Evolutionary conservation across 2,888 invertebrate genomes (phyloP).

Genomic region (Zygothrica quintamaculata): DNA sequence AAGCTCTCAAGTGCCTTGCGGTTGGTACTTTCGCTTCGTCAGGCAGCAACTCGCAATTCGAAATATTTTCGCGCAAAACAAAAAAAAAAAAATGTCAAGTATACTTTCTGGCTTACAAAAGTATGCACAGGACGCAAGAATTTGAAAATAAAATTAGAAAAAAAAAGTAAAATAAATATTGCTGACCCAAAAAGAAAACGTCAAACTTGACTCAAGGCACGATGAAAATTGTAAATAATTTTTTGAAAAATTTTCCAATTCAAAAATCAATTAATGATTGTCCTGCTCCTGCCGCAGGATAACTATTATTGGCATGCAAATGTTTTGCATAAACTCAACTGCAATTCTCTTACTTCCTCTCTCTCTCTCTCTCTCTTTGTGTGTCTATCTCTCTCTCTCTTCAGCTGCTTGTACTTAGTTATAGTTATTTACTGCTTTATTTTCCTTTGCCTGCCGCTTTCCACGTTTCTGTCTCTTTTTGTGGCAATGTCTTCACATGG

Average conservation of each 20-base stretch:
- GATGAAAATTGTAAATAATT: too few relatives aligned
- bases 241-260: too few relatives aligned
- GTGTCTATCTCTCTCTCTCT: too few relatives aligned
- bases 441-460: constrained; percentile 3
- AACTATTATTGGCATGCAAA: too few relatives aligned
- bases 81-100: constrained; percentile 79
- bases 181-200: too few relatives aligned
- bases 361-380: too few relatives aligned
- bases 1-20: constrained; percentile 36
- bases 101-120: constrained; percentile 63
- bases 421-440: neutral
- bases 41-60: constrained; percentile 50
- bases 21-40: constrained; percentile 38
- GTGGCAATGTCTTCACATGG: constrained; percentile 40
- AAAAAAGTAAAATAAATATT: neutral
- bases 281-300: too few relatives aligned
- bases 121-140: constrained; percentile 40
- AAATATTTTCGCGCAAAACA: constrained; percentile 64
- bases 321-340: too few relatives aligned
- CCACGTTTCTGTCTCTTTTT: neutral
- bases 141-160: neutral
- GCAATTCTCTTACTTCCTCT: too few relatives aligned
- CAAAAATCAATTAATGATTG: too few relatives aligned
- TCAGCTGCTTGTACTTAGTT: neutral
- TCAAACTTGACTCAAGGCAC: too few relatives aligned